These are phyloP conservation scores for Troides aeacus DNA, from an alignment of 2,888 invertebrate species.

Conservation along the genomic window DNA sequence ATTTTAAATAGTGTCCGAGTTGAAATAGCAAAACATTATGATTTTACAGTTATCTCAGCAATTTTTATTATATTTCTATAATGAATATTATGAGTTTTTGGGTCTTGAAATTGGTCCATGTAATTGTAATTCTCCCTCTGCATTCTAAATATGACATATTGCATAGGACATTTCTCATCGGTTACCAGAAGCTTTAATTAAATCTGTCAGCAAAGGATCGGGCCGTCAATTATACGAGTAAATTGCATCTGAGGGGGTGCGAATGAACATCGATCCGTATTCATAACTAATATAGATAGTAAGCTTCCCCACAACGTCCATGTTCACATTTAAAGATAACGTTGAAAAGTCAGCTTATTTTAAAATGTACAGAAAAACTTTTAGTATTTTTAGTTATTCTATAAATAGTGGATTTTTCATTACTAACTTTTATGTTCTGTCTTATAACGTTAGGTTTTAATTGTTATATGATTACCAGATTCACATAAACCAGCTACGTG, in stretches of 20 bases:
- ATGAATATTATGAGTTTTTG: too few species aligned
- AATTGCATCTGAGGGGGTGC: conserved; percentile 9
- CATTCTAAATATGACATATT: neutral
- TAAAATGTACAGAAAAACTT: neutral
- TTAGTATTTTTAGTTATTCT: too few species aligned
- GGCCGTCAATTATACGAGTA: neutral
- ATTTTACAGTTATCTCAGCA: neutral
- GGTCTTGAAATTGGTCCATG: neutral
- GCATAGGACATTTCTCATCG: neutral
- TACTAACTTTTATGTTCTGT: too few species aligned
- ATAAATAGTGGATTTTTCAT: too few species aligned
- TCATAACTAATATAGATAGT: conserved; percentile 10
- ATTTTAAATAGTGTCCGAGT: too few species aligned
- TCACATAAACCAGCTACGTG: too few species aligned
- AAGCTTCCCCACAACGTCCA: neutral
- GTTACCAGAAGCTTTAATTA: conserved; percentile 8
- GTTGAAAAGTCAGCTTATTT: neutral
- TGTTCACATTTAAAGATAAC: neutral
- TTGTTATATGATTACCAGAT: too few species aligned
- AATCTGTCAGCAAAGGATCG: neutral
- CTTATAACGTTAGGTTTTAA: too few species aligned
- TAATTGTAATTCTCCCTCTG: neutral
- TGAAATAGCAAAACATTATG: too few species aligned
- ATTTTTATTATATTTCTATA: neutral
- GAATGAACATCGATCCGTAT: neutral